Evolutionary conservation across 2,797 vertebrate genomes (phyloP), one percentile per base, ranked within the genome.

Genomic region (Craterocephalus amniculus): DNA sequence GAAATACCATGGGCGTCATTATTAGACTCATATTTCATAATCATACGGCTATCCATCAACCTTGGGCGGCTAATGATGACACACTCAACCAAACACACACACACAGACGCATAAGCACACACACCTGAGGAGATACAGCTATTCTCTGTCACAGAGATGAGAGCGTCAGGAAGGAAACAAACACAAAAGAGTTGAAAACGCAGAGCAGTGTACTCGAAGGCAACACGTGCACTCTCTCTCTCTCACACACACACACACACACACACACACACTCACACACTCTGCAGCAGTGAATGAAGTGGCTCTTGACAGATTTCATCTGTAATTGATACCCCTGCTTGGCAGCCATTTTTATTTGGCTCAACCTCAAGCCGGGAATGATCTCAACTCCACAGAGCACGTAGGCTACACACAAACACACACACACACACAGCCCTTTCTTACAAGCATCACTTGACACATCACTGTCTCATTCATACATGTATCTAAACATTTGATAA

Each of bases 1-100:
- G 72, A 87, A 88, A 91, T 90, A 83, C 82, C 88, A 80, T 54
- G 81, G 72, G 85, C 67, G 58, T 91, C 88, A 89, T 89, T 71
- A 84, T 70, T 18, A 75, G 67, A 72, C 76, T 83, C 82, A 70
- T 89, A 85, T 85, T 89, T 89, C 79, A 86, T 79, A 80, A 89
- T 83, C 65, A 32, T 27, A 49, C 29, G 22, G 58, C 56, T 22
- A 88, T 92, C 86, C 71, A 78, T 92, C 90, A 89, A 68, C 32
- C 4, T 20, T 36, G 79, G 49, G 86, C 64, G 1, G 63, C 80
- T 90, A 92, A 92, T 87, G 90, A 92, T 77, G 70, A 80, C 74
- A 65, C 76, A 65, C 58, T 32, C 63, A n/a, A 40, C 48, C 45
- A 57, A 40, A 49, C 31, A 29, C 55, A 51, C 29, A 6, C 59